Evolutionary conservation across 2,113 vertebrate genomes (phyloP).

Genomic region (Lonchura striata): DNA sequence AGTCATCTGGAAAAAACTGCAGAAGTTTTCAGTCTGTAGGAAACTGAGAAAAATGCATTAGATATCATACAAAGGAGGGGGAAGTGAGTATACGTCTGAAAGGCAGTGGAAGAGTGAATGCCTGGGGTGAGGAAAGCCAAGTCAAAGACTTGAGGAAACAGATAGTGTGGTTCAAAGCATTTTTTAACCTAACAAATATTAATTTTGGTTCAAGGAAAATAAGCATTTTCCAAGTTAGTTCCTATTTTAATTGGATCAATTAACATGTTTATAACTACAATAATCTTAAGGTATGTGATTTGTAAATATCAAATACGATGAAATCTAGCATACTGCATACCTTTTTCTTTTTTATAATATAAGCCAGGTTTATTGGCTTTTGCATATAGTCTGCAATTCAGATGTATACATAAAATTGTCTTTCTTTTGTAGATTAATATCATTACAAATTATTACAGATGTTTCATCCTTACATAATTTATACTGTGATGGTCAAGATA

Average conservation of each 20-base stretch:
- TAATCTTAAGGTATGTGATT: neutral
- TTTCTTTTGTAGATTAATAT: constrained; percentile 25
- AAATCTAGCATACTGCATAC: neutral
- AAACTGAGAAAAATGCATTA: neutral
- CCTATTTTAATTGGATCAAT: constrained; percentile 8
- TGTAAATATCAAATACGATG: constrained; percentile 15
- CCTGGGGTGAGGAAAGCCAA: neutral
- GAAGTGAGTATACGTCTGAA: neutral
- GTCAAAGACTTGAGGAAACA: constrained; percentile 6
- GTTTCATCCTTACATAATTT: constrained; percentile 14
- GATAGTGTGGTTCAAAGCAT: neutral
- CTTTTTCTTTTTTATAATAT: neutral
- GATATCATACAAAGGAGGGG: neutral
- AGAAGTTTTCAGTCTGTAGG: neutral
- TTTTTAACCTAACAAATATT: constrained; percentile 10
- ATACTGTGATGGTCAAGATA: neutral
- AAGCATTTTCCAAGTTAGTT: neutral
- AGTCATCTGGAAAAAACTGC: neutral
- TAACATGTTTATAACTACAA: neutral
- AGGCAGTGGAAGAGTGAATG: neutral
- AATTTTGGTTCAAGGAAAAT: constrained; percentile 23
- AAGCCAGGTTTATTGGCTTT: neutral
- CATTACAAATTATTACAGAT: neutral
- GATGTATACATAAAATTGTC: constrained; percentile 1
- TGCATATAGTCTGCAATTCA: neutral